Base-by-base conservation (phyloP, 2,888 invertebrate genomes). In the Drosophila tanythrix region DNA sequence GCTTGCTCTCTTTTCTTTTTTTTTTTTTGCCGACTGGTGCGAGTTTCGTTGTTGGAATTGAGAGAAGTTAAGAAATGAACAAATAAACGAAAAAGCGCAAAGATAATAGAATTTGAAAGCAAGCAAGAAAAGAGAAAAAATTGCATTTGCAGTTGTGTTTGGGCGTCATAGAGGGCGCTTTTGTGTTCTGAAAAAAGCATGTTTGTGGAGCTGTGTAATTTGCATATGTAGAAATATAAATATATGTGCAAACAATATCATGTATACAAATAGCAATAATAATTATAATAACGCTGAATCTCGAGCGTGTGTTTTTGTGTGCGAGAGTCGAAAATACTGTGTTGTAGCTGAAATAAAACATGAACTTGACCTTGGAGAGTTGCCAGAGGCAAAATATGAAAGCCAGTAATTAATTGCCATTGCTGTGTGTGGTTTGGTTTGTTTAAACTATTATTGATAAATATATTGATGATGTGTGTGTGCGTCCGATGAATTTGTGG, bases 321-420 rank as follows among this genome's bases (percentile, higher is more conserved):
- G 68, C 52, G 57, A 21, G 69, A 83, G 53, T 61, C 38, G 43
- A 56, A 27, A 56, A 27, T 46, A 31, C 53, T 69, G 57, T 68
- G 71, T 65, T 63, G 40, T 76, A 53, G 75, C 53, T 60, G 29
- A 70, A 79, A 79, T 74, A 69, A 70, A 81, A 79, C 79, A 81
- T 90, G 90, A 90, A 88, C 90, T 88, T 88, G 90, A 89, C 90
- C 90, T 88, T 88, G 81, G 74, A 65, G 61, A 59, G 67, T 59
- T 68, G 63, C 51, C 63, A 65, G 67, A 76, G 55, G 52, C 81
- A 68, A 79, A 76, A 64, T 79, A 83, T 82, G 60, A 75, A 79
- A 75, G 75, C 71, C 63, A 71, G 58, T 68, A 71, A 70, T 82
- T 78, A 78, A 79, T 79, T 66, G 72, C 35, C 36, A 40, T 72